Percentiles rank a stretch among this genome's conserved stretches.
Evolutionary conservation across 2,888 invertebrate genomes (phyloP).

Genomic region (Drosophila neonasuta): DNA sequence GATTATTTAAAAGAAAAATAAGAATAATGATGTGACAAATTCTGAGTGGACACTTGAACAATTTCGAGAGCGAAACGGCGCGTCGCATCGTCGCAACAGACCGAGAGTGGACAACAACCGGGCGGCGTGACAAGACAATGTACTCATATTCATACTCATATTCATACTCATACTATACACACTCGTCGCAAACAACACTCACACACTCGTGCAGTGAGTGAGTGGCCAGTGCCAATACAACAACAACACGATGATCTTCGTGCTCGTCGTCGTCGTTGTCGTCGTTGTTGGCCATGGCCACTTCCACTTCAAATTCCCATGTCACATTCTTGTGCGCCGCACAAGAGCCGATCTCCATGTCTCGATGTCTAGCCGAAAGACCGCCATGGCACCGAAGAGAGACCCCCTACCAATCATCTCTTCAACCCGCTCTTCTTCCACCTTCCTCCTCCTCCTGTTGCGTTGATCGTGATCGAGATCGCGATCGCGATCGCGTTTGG

Average conservation of each 20-base stretch:
- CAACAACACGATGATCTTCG: slow-evolving; percentile 32
- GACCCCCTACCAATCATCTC: neutral
- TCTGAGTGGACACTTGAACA: slow-evolving; percentile 71
- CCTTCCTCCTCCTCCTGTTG: too few relatives aligned
- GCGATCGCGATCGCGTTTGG: slow-evolving; percentile 21
- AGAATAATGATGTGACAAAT: slow-evolving; percentile 80
- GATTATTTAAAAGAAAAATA: slow-evolving; percentile 76
- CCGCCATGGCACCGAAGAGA: slow-evolving; percentile 38
- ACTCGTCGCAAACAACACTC: neutral
- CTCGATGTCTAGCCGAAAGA: slow-evolving; percentile 57
- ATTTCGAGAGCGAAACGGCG: slow-evolving; percentile 45
- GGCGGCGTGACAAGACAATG: slow-evolving; percentile 51
- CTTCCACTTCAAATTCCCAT: slow-evolving; percentile 64
- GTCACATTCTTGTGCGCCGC: slow-evolving; percentile 68
- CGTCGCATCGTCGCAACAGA: slow-evolving; percentile 9
- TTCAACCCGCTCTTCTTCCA: neutral
- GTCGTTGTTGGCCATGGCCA: slow-evolving; percentile 54
- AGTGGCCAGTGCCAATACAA: slow-evolving; percentile 44
- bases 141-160: slow-evolving; percentile 2
- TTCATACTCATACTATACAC: slow-evolving; percentile 5
- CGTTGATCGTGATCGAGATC: slow-evolving; percentile 34
- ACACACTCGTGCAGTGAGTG: slow-evolving; percentile 1
- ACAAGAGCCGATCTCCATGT: slow-evolving; percentile 61
- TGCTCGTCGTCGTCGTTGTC: slow-evolving; percentile 21
- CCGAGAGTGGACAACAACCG: slow-evolving; percentile 44